phyloP scores from a whole-genome alignment of 2,797 vertebrate species.

The Trachops cirrhosus region DNA sequence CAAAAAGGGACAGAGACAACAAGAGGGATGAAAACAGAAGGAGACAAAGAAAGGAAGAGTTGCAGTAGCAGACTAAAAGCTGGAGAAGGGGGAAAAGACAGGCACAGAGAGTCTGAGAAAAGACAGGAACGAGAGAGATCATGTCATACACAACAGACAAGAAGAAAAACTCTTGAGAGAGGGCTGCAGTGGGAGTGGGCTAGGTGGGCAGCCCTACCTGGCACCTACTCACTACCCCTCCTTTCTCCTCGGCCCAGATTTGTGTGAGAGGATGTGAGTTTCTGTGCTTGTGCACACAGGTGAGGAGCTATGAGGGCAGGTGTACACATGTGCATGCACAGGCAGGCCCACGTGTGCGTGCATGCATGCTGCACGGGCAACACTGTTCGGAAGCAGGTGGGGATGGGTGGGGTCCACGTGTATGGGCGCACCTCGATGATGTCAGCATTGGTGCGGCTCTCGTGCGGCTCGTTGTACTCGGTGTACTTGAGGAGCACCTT shows the following conservation, averaged over 20 bases:
- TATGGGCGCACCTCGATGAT: slow-evolving; percentile 91
- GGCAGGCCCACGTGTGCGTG: background rate
- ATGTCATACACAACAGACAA: background rate
- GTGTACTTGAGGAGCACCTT: slow-evolving; percentile 95
- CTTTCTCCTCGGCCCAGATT: background rate
- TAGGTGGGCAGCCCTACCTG: background rate
- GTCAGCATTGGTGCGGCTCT: slow-evolving; percentile 97
- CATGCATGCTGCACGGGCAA: background rate
- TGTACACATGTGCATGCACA: fast-evolving
- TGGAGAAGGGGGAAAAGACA: background rate
- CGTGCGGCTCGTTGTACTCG: slow-evolving; percentile 97
- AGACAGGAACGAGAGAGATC: background rate
- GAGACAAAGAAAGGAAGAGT: background rate
- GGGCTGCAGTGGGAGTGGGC: background rate
- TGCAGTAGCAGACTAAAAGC: background rate
- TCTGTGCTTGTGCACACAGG: background rate
- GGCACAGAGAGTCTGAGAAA: background rate
- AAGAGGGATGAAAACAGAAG: background rate
- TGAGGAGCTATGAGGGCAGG: slow-evolving; percentile 27
- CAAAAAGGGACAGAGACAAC: background rate
- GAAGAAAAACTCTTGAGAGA: background rate
- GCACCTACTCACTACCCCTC: background rate
- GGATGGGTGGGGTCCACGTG: fast-evolving
- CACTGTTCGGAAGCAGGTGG: fast-evolving
- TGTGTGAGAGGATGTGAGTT: background rate